These are phyloP conservation scores for Uropetala carovei DNA, from an alignment of 2,888 invertebrate species.

Conservation along the genomic window DNA sequence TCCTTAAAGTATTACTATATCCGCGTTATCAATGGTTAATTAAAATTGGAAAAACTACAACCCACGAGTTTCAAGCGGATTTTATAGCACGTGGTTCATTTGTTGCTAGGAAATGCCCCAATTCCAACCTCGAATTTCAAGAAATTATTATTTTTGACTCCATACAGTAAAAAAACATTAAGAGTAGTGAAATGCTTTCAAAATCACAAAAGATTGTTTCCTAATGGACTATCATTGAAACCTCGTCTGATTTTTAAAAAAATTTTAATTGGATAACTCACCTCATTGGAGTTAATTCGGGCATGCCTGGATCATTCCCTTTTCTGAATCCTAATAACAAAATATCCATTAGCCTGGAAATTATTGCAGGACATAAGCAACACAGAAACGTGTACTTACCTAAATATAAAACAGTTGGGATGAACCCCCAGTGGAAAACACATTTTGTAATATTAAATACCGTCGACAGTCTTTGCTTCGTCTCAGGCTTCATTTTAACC, in stretches of 20 bases:
- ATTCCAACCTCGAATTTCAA: no score
- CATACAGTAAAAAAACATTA: no score
- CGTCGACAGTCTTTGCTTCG: constrained; percentile 71
- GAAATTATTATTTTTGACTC: no score
- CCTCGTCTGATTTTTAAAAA: no score
- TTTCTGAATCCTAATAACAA: constrained; percentile 71
- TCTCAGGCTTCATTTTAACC: constrained; percentile 71
- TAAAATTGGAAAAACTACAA: no score
- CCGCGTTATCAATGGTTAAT: no score
- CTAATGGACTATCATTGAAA: no score
- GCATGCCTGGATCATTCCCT: constrained; percentile 72
- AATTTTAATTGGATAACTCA: constrained; percentile 66
- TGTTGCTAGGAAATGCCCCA: no score
- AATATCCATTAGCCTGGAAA: constrained; percentile 1
- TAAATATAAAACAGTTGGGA: constrained; percentile 72
- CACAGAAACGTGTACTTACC: constrained; percentile 69
- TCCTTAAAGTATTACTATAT: no score
- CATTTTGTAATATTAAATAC: constrained; percentile 70
- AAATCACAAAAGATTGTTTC: neutral
- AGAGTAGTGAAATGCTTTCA: neutral
- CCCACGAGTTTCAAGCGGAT: no score
- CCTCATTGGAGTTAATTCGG: constrained; percentile 71
- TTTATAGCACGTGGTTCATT: no score
- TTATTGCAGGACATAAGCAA: neutral
- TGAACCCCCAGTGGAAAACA: constrained; percentile 72